A percentile compares a stretch with the other conserved stretches of the same genome.
Evolutionary conservation across 1,140 invertebrate species (phyloP).

Genomic region (Drosophila rhopaloa): DNA sequence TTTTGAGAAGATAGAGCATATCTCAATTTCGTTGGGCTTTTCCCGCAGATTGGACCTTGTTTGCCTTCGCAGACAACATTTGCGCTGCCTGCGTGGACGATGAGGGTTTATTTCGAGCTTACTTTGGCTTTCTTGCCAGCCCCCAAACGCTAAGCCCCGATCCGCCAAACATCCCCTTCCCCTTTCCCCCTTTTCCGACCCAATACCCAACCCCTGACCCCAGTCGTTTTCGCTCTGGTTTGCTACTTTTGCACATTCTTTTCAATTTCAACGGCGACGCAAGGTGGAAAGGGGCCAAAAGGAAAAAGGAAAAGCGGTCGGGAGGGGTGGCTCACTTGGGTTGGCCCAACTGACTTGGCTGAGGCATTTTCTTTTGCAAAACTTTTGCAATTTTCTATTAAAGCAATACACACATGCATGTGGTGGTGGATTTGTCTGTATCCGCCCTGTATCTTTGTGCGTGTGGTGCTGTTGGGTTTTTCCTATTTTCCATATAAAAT

Average conservation of each 20-base stretch:
- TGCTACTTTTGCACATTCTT: slow-evolving; percentile 83
- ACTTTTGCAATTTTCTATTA: slow-evolving; percentile 84
- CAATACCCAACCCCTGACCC: background rate
- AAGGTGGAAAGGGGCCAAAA: slow-evolving; percentile 5
- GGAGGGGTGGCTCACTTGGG: slow-evolving; percentile 45
- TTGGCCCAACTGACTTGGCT: slow-evolving; percentile 67
- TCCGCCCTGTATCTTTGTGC: slow-evolving; percentile 39
- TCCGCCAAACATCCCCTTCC: slow-evolving; percentile 15
- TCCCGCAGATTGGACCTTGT: background rate
- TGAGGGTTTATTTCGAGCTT: slow-evolving; percentile 81
- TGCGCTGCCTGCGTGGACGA: slow-evolving; percentile 51
- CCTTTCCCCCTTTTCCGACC: slow-evolving; percentile 1
- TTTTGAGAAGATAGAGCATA: background rate
- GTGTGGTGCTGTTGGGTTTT: slow-evolving; percentile 10
- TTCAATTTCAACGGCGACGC: slow-evolving; percentile 69
- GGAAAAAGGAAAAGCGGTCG: slow-evolving; percentile 16
- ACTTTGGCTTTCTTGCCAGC: slow-evolving; percentile 72
- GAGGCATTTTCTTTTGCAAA: slow-evolving; percentile 81
- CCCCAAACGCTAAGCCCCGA: slow-evolving; percentile 44
- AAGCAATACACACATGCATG: slow-evolving; percentile 75
- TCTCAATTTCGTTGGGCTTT: slow-evolving; percentile 8
- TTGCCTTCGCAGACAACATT: slow-evolving; percentile 63
- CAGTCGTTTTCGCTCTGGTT: slow-evolving; percentile 37
- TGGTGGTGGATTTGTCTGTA: slow-evolving; percentile 57
- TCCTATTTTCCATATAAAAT: slow-evolving; percentile 73